A percentile compares a stretch with the other conserved stretches of the same genome.
These are phyloP conservation scores for Salarias fasciatus DNA, from an alignment of 2,797 vertebrate species.

Conservation along the genomic window DNA sequence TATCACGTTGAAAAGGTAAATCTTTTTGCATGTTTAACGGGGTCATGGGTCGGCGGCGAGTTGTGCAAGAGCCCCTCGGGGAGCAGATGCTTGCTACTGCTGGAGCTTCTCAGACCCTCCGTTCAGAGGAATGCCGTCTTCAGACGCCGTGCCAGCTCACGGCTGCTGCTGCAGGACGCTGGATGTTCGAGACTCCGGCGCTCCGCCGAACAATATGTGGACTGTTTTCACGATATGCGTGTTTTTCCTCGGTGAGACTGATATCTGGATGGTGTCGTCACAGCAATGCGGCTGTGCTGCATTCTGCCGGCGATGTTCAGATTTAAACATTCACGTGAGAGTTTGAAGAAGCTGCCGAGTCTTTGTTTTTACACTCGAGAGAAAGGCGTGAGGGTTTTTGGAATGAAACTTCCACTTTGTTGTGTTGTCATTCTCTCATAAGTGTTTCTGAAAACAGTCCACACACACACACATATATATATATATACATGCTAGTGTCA, in stretches of 20 bases:
- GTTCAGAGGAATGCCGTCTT: constrained; percentile 24
- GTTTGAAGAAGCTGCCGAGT: too few relatives aligned
- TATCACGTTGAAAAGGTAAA: constrained; percentile 8
- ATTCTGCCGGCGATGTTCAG: not conserved
- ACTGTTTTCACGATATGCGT: not conserved
- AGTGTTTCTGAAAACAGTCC: too few relatives aligned
- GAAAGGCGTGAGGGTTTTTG: too few relatives aligned
- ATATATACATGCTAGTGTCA: too few relatives aligned
- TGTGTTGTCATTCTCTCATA: too few relatives aligned
- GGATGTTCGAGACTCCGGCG: too few relatives aligned
- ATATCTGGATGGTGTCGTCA: not conserved
- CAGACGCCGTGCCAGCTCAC: not conserved
- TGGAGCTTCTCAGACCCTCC: constrained; percentile 18
- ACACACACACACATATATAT: too few relatives aligned
- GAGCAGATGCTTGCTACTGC: constrained; percentile 27
- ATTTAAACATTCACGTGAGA: not conserved
- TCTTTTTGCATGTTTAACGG: constrained; percentile 11
- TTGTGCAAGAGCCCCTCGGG: not conserved
- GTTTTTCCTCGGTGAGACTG: not conserved
- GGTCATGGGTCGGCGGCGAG: constrained; percentile 10
- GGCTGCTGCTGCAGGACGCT: constrained; percentile 1
- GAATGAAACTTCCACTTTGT: too few relatives aligned
- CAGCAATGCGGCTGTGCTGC: constrained; percentile 4
- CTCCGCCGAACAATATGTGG: too few relatives aligned
- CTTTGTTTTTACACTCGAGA: too few relatives aligned